A percentile compares a stretch with the other conserved stretches of the same genome.
Conservation (phyloP, 2,888 invertebrate genomes). For the Gastrophysa polygoni region DNA sequence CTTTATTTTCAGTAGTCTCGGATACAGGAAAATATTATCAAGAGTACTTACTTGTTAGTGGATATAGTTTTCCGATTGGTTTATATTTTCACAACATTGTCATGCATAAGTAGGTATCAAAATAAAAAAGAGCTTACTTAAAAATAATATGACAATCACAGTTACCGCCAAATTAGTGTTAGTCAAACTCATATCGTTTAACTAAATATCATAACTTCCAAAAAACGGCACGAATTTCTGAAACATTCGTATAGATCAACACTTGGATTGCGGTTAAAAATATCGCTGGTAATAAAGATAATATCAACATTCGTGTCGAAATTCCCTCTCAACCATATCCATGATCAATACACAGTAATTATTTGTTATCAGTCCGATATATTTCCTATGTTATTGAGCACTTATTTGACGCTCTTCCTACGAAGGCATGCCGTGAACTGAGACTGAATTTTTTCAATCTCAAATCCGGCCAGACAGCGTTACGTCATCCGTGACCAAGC, state of each 20-base stretch:
- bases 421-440: background rate
- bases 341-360: background rate
- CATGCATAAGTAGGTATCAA: background rate
- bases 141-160: slow-evolving; percentile 9
- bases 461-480: background rate
- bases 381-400: background rate
- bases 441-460: background rate
- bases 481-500: background rate
- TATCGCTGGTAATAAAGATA: background rate
- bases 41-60: too few relatives aligned
- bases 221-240: background rate
- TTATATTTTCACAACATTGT: too few relatives aligned
- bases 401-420: background rate
- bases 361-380: background rate
- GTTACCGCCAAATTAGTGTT: background rate
- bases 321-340: background rate
- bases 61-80: too few relatives aligned
- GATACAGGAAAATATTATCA: too few relatives aligned
- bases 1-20: too few relatives aligned
- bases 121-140: background rate
- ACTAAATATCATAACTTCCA: background rate
- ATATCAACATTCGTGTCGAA: too few relatives aligned
- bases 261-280: background rate
- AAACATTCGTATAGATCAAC: background rate
- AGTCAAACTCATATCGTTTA: background rate